Percentiles rank a stretch among this genome's conserved stretches.
phyloP scores from a whole-genome alignment of 2,888 invertebrate genomes.

The Loripinus fragilis region DNA sequence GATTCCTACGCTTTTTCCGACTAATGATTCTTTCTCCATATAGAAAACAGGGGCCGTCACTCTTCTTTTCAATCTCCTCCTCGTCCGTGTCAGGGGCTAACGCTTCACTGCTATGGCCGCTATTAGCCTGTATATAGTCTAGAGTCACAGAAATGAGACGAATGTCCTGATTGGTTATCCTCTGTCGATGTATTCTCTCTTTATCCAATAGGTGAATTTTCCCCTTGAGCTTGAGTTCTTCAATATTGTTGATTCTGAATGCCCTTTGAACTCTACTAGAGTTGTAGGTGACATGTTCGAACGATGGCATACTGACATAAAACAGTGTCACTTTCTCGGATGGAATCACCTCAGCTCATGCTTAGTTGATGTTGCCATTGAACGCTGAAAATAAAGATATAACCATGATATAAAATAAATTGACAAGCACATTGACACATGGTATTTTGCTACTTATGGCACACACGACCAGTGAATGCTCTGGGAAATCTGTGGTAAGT shows the following conservation, averaged over 20 bases:
- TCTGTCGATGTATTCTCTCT: slow-evolving; percentile 70
- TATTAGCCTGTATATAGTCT: slow-evolving; percentile 78
- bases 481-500: too few species aligned
- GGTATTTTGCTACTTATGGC: too few species aligned
- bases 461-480: too few species aligned
- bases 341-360: too few species aligned
- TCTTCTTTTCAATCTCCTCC: slow-evolving; percentile 49
- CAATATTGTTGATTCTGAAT: slow-evolving; percentile 78
- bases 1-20: slow-evolving; percentile 68
- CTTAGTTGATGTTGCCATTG: too few species aligned
- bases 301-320: slow-evolving; percentile 59
- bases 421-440: too few species aligned
- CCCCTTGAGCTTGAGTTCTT: slow-evolving; percentile 71
- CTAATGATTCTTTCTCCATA: slow-evolving; percentile 79
- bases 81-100: slow-evolving; percentile 56
- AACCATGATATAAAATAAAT: too few species aligned
- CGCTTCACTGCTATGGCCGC: slow-evolving; percentile 79
- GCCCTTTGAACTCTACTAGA: slow-evolving; percentile 78
- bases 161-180: slow-evolving; percentile 79
- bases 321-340: too few species aligned
- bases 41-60: slow-evolving; percentile 72
- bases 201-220: slow-evolving; percentile 75
- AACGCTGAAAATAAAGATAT: too few species aligned
- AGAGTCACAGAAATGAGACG: slow-evolving; percentile 76
- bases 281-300: slow-evolving; percentile 71